These are phyloP conservation scores for Phycodurus eques DNA, from an alignment of 2,113 vertebrate genomes.

Conservation along the genomic window DNA sequence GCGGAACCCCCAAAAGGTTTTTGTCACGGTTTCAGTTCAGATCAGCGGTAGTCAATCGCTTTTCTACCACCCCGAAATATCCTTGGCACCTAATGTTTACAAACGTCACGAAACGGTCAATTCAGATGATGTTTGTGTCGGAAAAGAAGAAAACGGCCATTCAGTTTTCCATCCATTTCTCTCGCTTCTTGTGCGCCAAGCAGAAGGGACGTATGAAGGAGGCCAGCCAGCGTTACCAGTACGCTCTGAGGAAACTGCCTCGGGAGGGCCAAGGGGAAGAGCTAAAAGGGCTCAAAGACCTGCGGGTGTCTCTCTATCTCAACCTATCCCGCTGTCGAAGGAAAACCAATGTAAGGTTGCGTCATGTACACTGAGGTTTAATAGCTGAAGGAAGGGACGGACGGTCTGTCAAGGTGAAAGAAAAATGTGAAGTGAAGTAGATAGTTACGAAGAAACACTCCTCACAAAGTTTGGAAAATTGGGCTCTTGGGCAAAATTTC, in stretches of 20 bases:
- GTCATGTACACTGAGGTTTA: slow-evolving; percentile 15
- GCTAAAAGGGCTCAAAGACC: slow-evolving; percentile 88
- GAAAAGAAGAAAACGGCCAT: neutral
- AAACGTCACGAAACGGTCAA: no score
- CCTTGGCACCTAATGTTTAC: no score
- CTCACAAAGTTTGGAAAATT: neutral
- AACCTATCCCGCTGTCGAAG: slow-evolving; percentile 94
- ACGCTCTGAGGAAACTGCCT: slow-evolving; percentile 91
- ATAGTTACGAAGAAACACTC: neutral
- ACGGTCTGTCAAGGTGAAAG: neutral
- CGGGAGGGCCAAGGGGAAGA: slow-evolving; percentile 92
- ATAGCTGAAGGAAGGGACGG: neutral
- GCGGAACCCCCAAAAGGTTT: no score
- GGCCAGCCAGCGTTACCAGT: slow-evolving; percentile 95
- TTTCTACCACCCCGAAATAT: no score
- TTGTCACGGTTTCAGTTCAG: no score
- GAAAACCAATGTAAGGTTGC: slow-evolving; percentile 86
- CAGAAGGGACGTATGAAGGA: slow-evolving; percentile 99
- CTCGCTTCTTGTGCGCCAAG: slow-evolving; percentile 15
- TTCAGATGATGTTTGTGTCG: no score
- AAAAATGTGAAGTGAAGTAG: neutral
- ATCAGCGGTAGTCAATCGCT: no score
- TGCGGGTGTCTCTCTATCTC: slow-evolving; percentile 91
- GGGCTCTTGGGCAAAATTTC: neutral
- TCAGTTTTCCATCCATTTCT: neutral